phyloP scores from a whole-genome alignment of 2,888 invertebrate species.

The Sarcophaga variegata region DNA sequence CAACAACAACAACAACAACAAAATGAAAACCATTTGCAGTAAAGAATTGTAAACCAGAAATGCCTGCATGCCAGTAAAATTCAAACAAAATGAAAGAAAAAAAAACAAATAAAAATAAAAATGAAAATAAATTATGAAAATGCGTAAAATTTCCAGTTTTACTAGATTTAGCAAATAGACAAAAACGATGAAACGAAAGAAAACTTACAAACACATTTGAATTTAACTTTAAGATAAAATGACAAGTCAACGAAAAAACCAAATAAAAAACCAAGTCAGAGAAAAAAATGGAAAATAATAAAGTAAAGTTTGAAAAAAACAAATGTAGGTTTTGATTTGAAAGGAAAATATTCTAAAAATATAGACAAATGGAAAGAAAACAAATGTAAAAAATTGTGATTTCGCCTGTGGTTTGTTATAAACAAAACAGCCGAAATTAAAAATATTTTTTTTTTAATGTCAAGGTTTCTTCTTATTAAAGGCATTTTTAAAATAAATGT shows the following conservation, averaged over 20 bases:
- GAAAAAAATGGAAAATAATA: background rate
- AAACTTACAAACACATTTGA: conserved; percentile 34
- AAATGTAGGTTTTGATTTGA: conserved; percentile 20
- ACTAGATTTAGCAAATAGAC: conserved; percentile 68
- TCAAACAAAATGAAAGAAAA: background rate
- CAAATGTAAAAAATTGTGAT: conserved; percentile 9
- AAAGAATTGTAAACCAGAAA: conserved; percentile 26
- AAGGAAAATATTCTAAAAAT: conserved; percentile 46
- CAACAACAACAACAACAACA: conserved; percentile 37
- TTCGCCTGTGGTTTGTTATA: background rate
- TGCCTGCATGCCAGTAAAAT: conserved; percentile 4
- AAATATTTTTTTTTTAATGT: conserved; percentile 60
- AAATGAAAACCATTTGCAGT: background rate
- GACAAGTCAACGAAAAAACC: conserved; percentile 35
- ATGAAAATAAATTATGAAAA: conserved; percentile 55
- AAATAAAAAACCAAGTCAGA: background rate
- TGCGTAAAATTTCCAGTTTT: conserved; percentile 66
- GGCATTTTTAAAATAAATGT: conserved; percentile 50
- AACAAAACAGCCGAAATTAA: conserved; percentile 49
- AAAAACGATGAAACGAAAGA: conserved; percentile 26
- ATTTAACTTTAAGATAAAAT: conserved; percentile 48
- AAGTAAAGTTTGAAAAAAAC: background rate
- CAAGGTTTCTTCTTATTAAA: conserved; percentile 63
- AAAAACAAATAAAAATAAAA: background rate
- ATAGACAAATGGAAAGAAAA: background rate